Evolutionary conservation across 2,113 vertebrate species (phyloP).

Genomic region (Mobula birostris): DNA sequence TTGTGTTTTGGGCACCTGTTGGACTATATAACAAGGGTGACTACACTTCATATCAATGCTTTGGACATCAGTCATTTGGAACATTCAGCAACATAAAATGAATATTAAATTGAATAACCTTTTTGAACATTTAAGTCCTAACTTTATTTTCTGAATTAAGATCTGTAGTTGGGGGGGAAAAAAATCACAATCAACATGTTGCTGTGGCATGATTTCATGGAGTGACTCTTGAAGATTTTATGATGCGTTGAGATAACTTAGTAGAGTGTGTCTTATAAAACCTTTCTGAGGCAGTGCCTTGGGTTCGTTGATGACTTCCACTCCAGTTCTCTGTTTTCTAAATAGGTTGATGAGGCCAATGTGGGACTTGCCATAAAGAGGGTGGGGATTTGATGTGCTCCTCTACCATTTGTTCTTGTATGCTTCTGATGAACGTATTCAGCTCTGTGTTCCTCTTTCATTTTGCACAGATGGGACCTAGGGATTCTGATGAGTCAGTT

Average conservation of each 20-base stretch:
- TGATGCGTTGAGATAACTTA: neutral
- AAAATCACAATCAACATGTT: neutral
- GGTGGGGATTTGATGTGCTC: no score
- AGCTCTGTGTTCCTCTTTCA: no score
- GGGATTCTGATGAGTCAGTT: no score
- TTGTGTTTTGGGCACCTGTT: neutral
- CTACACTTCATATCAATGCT: neutral
- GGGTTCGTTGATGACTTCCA: no score
- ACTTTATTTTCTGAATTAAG: neutral
- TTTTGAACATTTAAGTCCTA: neutral
- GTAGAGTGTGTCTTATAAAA: neutral
- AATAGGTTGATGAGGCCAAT: no score
- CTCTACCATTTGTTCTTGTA: no score
- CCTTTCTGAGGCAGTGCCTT: neutral
- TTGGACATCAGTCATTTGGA: neutral
- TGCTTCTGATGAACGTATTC: no score
- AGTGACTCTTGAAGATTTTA: neutral
- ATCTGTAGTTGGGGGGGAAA: neutral
- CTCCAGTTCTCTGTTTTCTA: no score
- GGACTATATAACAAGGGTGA: neutral
- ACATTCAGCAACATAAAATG: neutral
- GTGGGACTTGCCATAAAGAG: no score
- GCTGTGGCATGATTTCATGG: neutral
- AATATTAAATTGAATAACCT: neutral
- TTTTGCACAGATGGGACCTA: no score